Evolutionary conservation across 2,797 vertebrate genomes (phyloP).

Genomic region (Acanthurus lineatus): DNA sequence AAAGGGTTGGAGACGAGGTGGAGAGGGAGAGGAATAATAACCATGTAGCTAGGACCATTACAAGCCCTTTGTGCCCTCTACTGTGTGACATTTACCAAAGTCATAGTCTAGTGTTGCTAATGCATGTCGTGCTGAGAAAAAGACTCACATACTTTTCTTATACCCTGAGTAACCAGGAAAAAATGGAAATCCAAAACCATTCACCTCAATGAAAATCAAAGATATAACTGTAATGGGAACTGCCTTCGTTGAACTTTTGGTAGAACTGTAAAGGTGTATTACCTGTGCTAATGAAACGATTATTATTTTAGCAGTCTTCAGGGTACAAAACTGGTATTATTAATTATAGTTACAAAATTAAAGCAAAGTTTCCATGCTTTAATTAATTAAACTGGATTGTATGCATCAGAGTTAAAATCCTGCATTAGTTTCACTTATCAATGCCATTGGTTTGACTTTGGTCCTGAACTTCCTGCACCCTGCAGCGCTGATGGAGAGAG

Average conservation of each 20-base stretch:
- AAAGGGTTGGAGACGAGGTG: conserved; percentile 7
- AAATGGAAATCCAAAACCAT: not conserved
- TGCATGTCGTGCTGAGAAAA: conserved; percentile 29
- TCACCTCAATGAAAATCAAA: not conserved
- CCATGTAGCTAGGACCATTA: conserved; percentile 14
- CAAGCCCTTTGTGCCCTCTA: conserved; percentile 23
- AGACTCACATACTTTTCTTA: not conserved
- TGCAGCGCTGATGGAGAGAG: conserved; percentile 42
- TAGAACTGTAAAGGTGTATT: not conserved
- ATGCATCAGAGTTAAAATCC: conserved; percentile 16
- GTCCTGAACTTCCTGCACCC: conserved; percentile 47
- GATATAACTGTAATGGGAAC: not conserved
- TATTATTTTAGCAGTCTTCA: not conserved
- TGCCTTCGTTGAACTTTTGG: not conserved
- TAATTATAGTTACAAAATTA: not conserved
- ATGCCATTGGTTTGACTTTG: conserved; percentile 65
- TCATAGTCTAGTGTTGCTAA: conserved; percentile 24
- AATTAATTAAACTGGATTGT: conserved; percentile 1
- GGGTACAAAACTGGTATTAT: not conserved
- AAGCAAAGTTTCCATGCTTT: not conserved
- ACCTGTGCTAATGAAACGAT: not conserved
- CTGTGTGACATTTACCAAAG: conserved; percentile 50
- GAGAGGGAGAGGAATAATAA: conserved; percentile 39
- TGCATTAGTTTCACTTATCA: conserved; percentile 49
- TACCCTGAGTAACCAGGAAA: not conserved